A percentile compares a stretch with the other conserved stretches of the same genome.
Evolutionary conservation across 2,797 vertebrate species (phyloP).

Genomic region (Fratercula arctica): DNA sequence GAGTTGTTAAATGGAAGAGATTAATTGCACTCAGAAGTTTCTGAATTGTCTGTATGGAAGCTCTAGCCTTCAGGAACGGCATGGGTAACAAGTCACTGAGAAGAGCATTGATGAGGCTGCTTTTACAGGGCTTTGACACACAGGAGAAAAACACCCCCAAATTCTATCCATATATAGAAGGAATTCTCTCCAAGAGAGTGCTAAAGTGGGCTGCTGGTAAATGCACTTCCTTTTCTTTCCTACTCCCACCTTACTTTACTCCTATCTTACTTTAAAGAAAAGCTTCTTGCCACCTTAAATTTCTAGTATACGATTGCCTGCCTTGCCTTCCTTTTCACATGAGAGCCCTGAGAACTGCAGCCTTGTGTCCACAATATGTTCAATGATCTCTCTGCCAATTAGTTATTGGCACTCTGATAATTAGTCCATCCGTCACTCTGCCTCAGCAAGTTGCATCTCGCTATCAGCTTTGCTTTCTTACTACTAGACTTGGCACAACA

Average conservation of each 20-base stretch:
- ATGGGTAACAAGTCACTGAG: not conserved
- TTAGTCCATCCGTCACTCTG: not conserved
- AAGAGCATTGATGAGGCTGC: not conserved
- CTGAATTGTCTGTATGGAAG: not conserved
- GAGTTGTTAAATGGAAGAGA: not conserved
- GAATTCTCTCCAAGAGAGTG: not conserved
- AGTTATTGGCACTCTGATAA: not conserved
- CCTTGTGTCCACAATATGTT: rapidly evolving
- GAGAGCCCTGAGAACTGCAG: not conserved
- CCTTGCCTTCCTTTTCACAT: not conserved
- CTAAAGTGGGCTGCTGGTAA: not conserved
- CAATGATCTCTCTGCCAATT: not conserved
- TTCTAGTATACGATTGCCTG: not conserved
- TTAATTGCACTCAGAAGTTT: not conserved
- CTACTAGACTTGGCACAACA: not conserved
- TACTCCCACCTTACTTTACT: not conserved
- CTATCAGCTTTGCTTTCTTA: not conserved
- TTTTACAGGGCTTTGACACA: not conserved
- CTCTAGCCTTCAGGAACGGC: not conserved
- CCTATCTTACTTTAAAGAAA: not conserved
- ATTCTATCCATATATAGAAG: not conserved
- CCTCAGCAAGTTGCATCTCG: not conserved
- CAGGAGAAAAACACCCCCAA: rapidly evolving
- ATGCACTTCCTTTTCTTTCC: not conserved
- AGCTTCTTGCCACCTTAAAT: not conserved